Percentiles rank a stretch among this genome's conserved stretches.
Conservation (phyloP, 2,797 vertebrate species). For the Spheniscus humboldti region DNA sequence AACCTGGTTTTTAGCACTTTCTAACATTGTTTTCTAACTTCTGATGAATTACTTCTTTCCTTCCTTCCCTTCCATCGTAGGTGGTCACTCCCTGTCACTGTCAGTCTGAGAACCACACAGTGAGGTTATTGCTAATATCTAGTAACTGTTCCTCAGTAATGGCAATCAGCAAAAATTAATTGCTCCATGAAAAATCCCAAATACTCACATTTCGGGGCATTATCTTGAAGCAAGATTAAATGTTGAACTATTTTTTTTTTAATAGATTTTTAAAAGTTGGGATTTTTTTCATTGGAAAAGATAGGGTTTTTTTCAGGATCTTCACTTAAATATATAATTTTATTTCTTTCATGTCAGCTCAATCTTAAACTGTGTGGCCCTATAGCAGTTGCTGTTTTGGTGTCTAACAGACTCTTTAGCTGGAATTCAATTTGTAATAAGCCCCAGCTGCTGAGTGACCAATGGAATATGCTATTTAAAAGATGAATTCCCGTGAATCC, state of each 20-base stretch:
- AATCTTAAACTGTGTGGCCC: neutral
- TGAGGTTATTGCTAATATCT: neutral
- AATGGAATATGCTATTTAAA: neutral
- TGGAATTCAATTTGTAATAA: neutral
- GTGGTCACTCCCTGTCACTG: neutral
- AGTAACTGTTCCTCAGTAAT: neutral
- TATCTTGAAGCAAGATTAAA: neutral
- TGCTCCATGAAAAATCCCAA: neutral
- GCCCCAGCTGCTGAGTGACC: neutral
- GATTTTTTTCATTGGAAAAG: neutral
- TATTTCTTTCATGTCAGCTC: neutral
- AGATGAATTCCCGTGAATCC: neutral
- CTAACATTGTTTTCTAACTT: neutral
- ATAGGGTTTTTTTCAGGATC: rapidly evolving
- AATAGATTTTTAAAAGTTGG: neutral
- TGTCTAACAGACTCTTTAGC: neutral
- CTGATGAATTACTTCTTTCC: neutral
- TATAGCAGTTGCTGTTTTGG: neutral
- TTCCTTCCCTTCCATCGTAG: neutral
- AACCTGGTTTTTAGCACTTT: neutral
- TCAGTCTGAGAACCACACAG: neutral
- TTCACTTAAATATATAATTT: neutral
- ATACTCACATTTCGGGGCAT: neutral
- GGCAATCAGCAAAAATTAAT: neutral
- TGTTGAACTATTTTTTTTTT: neutral